These are phyloP conservation scores for Brachyhypopomus gauderio DNA, from an alignment of 2,113 vertebrate genomes.

Conservation along the genomic window DNA sequence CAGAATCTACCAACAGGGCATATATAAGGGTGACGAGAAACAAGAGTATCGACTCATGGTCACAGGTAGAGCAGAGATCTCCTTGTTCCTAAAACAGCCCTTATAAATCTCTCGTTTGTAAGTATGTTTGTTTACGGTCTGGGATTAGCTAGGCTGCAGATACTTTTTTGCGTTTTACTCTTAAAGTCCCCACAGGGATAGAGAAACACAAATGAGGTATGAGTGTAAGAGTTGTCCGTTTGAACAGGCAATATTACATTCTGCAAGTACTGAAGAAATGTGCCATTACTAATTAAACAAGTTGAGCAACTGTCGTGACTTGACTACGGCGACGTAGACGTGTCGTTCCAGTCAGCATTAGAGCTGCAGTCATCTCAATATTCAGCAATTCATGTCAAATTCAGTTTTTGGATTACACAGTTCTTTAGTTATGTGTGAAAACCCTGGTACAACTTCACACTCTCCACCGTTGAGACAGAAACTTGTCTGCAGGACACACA, in stretches of 20 bases:
- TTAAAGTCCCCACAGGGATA: neutral
- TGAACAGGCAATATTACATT: conserved; percentile 10
- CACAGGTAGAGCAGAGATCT: too few relatives aligned
- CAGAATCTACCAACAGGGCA: conserved; percentile 69
- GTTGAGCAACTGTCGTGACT: conserved; percentile 21
- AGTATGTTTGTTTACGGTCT: too few relatives aligned
- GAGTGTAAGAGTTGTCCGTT: conserved; percentile 21
- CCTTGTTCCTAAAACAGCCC: too few relatives aligned
- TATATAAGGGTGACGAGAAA: conserved; percentile 66
- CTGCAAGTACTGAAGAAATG: neutral
- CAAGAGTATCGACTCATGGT: too few relatives aligned
- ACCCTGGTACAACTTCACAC: conserved; percentile 77
- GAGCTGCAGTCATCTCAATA: neutral
- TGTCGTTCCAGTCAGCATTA: neutral
- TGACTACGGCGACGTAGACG: neutral
- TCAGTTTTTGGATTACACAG: neutral
- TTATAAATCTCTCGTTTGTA: too few relatives aligned
- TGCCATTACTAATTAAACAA: neutral
- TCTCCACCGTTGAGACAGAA: conserved; percentile 73
- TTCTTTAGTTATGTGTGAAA: too few relatives aligned
- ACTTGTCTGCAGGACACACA: conserved; percentile 67
- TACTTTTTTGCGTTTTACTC: neutral
- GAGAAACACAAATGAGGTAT: neutral
- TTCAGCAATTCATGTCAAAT: neutral
- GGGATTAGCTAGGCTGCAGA: neutral